Evolutionary conservation across 2,797 vertebrate genomes (phyloP).

Genomic region (Centropyge bicolor): DNA sequence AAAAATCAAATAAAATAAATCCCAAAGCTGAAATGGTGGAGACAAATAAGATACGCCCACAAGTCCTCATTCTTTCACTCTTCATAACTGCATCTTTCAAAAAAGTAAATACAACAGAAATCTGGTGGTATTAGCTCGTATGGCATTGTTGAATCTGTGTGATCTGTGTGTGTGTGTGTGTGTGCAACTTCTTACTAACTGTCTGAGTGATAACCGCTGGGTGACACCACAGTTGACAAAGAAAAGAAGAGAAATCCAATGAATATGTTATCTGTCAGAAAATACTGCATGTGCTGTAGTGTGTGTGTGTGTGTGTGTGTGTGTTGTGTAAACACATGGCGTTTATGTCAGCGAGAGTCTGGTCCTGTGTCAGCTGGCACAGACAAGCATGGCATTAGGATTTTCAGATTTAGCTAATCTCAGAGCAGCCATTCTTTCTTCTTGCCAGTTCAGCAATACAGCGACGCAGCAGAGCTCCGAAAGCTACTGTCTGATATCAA

Average conservation of each 20-base stretch:
- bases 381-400: conserved; percentile 65
- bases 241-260: conserved; percentile 46
- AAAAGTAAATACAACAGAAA: not conserved
- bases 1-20: conserved; percentile 23
- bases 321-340: conserved; percentile 26
- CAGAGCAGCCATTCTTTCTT: conserved; percentile 54
- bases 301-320: conserved; percentile 11
- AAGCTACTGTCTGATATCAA: conserved; percentile 25
- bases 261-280: conserved; percentile 58
- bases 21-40: conserved; percentile 39
- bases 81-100: conserved; percentile 22
- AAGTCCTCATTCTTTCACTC: conserved; percentile 64
- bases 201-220: conserved; percentile 43
- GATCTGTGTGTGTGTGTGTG: conserved; percentile 2
- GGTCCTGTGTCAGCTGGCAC: conserved; percentile 69
- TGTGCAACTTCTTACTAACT: not conserved
- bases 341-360: conserved; percentile 62
- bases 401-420: conserved; percentile 78
- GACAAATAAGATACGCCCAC: conserved; percentile 47
- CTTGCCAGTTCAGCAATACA: conserved; percentile 54
- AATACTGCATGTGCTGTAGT: conserved; percentile 29
- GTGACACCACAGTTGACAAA: conserved; percentile 50
- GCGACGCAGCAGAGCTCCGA: conserved; percentile 22
- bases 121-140: not conserved
- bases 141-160: conserved; percentile 14